These are phyloP conservation scores for Sycophila texana DNA, from an alignment of 2,888 invertebrate genomes.

Conservation along the genomic window DNA sequence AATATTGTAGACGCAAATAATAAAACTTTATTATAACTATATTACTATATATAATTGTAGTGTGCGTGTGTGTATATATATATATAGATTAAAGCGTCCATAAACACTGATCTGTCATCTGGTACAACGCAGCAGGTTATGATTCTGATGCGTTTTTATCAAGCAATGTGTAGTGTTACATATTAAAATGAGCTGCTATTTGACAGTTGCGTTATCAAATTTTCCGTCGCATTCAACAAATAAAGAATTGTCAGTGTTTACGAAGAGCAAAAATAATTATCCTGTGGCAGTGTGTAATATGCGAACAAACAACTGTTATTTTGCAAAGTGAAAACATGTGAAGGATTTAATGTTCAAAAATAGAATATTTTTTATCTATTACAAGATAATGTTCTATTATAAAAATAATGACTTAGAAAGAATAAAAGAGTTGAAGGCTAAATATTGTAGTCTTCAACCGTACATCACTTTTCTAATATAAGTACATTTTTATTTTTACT, in stretches of 20 bases:
- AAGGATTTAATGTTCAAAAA: not conserved
- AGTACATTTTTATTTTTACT: not conserved
- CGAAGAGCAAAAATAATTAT: not conserved
- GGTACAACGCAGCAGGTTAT: conserved; percentile 21
- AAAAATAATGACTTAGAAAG: too few species aligned
- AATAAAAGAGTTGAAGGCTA: too few species aligned
- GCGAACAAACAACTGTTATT: not conserved
- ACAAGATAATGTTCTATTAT: too few species aligned
- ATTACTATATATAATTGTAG: too few species aligned
- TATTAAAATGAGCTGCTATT: conserved; percentile 4
- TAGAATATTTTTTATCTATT: not conserved
- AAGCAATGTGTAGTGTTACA: not conserved
- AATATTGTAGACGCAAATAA: too few species aligned
- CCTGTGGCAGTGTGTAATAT: not conserved
- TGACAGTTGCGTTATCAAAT: conserved; percentile 5
- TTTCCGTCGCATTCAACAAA: conserved; percentile 1
- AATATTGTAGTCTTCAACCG: too few species aligned
- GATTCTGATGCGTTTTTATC: conserved; percentile 15
- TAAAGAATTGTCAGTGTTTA: not conserved
- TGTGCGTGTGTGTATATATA: too few species aligned
- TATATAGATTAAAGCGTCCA: not conserved
- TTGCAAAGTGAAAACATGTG: conserved; percentile 1
- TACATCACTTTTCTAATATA: too few species aligned
- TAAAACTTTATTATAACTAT: too few species aligned
- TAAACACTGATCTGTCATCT: conserved; percentile 25